phyloP scores from a whole-genome alignment of 2,797 vertebrate genomes.

The Thaleichthys pacificus region DNA sequence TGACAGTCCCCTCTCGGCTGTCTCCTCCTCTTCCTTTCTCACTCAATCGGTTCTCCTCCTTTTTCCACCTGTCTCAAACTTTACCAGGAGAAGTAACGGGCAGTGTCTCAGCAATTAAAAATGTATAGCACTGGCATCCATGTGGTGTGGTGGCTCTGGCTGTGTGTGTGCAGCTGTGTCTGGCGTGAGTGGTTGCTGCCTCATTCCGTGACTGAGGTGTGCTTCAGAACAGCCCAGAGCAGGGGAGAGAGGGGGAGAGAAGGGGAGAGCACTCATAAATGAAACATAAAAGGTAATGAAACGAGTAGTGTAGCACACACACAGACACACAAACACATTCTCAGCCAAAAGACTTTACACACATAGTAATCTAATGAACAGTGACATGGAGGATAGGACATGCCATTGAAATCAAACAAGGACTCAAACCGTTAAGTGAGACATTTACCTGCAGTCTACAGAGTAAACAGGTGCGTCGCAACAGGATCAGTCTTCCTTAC shows the following conservation, averaged over 20 bases:
- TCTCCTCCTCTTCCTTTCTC: slow-evolving; percentile 13
- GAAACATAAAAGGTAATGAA: slow-evolving; percentile 54
- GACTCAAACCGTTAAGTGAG: not conserved
- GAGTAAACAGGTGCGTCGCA: not conserved
- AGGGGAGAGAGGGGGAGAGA: slow-evolving; percentile 3
- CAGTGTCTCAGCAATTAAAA: slow-evolving; percentile 50
- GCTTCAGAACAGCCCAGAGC: slow-evolving; percentile 29
- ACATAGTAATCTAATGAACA: not conserved
- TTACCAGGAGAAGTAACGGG: slow-evolving; percentile 1
- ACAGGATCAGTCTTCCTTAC: no score
- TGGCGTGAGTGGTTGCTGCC: slow-evolving; percentile 10
- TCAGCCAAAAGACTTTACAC: not conserved
- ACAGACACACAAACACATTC: not conserved
- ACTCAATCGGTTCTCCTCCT: not conserved
- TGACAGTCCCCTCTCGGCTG: slow-evolving; percentile 11
- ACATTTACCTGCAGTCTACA: not conserved
- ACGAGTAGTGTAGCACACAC: slow-evolving; percentile 28
- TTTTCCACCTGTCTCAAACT: not conserved
- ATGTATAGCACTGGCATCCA: slow-evolving; percentile 39
- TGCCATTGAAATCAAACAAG: not conserved
- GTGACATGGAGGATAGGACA: not conserved
- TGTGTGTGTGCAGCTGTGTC: not conserved
- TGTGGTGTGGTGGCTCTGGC: slow-evolving; percentile 5
- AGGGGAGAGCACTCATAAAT: slow-evolving; percentile 51
- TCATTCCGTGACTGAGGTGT: slow-evolving; percentile 47